A percentile compares a stretch with the other conserved stretches of the same genome.
Conservation (phyloP, 2,888 invertebrate species). For the Pteria penguin region DNA sequence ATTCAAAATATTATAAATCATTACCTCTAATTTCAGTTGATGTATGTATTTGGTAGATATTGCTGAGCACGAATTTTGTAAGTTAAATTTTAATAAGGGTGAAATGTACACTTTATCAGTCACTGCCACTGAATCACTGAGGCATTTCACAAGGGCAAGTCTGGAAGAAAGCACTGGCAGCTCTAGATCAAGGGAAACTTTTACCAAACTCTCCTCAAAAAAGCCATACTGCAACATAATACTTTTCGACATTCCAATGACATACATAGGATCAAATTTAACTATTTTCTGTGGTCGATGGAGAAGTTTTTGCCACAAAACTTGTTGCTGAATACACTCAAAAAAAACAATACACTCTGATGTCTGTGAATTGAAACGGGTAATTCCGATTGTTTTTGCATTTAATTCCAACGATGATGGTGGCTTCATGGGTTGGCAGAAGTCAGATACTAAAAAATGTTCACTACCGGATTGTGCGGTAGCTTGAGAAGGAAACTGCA, state of each 20-base stretch:
- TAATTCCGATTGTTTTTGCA: slow-evolving; percentile 39
- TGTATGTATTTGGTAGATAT: slow-evolving; percentile 1
- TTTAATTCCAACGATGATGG: slow-evolving; percentile 29
- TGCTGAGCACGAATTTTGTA: slow-evolving; percentile 46
- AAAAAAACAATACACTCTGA: slow-evolving; percentile 40
- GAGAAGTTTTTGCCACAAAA: slow-evolving; percentile 64
- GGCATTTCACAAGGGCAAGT: slow-evolving; percentile 66
- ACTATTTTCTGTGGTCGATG: slow-evolving; percentile 58
- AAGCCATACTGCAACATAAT: slow-evolving; percentile 67
- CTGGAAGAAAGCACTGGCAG: slow-evolving; percentile 40
- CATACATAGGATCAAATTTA: slow-evolving; percentile 66
- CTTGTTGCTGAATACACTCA: slow-evolving; percentile 66
- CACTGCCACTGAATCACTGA: slow-evolving; percentile 60
- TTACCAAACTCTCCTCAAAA: slow-evolving; percentile 70
- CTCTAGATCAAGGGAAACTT: slow-evolving; percentile 54
- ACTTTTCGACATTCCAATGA: slow-evolving; percentile 69
- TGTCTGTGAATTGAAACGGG: slow-evolving; percentile 20
- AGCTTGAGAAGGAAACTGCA: slow-evolving; percentile 16
- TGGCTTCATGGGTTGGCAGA: slow-evolving; percentile 58
- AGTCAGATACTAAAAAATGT: slow-evolving; percentile 63
- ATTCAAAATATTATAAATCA: background rate
- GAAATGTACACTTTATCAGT: slow-evolving; percentile 68
- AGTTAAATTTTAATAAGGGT: slow-evolving; percentile 71
- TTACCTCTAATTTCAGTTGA: slow-evolving; percentile 18
- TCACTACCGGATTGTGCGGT: slow-evolving; percentile 47